These are phyloP conservation scores for Syngnathus floridae DNA, from an alignment of 2,113 vertebrate genomes.

Conservation along the genomic window DNA sequence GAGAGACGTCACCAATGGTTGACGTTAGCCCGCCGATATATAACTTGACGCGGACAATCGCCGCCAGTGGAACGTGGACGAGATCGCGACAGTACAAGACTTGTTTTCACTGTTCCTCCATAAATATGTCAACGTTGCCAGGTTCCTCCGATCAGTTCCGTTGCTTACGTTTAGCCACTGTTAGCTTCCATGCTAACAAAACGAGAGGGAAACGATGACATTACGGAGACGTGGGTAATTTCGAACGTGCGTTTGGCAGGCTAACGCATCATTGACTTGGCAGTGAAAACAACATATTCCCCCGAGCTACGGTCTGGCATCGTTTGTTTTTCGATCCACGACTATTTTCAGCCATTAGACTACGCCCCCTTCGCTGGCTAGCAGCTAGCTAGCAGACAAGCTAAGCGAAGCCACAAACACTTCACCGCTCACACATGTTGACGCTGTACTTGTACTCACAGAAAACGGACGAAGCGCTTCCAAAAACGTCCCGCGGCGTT, in stretches of 20 bases:
- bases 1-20: conserved; percentile 28
- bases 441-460: conserved; percentile 42
- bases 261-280: fast-evolving
- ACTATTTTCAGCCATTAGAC: conserved; percentile 55
- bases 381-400: conserved; percentile 33
- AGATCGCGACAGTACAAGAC: neutral
- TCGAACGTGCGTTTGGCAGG: neutral
- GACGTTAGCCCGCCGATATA: conserved; percentile 22
- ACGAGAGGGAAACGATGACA: conserved; percentile 18
- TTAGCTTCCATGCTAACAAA: conserved; percentile 46
- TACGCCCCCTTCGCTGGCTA: conserved; percentile 62
- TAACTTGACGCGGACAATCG: neutral
- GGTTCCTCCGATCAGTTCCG: conserved; percentile 6
- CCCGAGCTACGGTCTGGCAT: conserved; percentile 1
- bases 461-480: conserved; percentile 36
- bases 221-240: neutral
- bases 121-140: neutral
- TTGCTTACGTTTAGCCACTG: conserved; percentile 31
- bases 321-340: conserved; percentile 37
- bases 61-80: neutral
- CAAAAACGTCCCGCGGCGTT: conserved; percentile 28
- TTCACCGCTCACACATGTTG: conserved; percentile 52
- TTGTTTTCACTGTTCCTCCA: neutral
- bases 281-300: neutral
- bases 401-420: conserved; percentile 16